These are phyloP conservation scores for Pyralis farinalis DNA, from an alignment of 2,888 invertebrate species.

Conservation along the genomic window DNA sequence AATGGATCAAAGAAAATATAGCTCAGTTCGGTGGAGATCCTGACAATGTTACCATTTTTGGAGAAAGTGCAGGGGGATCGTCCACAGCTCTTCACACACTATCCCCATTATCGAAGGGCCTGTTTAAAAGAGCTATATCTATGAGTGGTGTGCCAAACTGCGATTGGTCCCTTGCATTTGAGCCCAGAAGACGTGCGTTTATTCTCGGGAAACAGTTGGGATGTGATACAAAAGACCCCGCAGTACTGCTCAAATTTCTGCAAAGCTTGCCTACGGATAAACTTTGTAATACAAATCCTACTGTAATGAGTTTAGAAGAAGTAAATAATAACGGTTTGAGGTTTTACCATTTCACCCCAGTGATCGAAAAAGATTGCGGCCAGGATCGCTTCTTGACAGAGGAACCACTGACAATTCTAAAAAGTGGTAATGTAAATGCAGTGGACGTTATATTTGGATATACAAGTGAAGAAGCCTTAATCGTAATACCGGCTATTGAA, in stretches of 20 bases:
- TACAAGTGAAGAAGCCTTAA: constrained; percentile 83
- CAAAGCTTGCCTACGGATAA: constrained; percentile 36
- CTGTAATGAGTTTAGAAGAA: constrained; percentile 34
- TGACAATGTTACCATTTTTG: constrained; percentile 45
- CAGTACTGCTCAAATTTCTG: constrained; percentile 39
- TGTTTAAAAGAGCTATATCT: constrained; percentile 47
- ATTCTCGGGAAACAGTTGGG: constrained; percentile 41
- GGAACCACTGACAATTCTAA: constrained; percentile 30
- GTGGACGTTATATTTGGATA: constrained; percentile 86
- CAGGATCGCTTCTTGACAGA: constrained; percentile 37
- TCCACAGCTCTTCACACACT: constrained; percentile 48
- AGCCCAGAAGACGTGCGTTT: constrained; percentile 36
- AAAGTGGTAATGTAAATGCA: constrained; percentile 60
- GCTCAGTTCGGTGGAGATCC: constrained; percentile 40
- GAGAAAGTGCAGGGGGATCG: constrained; percentile 50
- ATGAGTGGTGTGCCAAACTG: constrained; percentile 41
- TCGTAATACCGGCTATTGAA: constrained; percentile 20
- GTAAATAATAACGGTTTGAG: constrained; percentile 26
- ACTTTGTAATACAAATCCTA: constrained; percentile 29
- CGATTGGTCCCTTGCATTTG: constrained; percentile 31
- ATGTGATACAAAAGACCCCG: constrained; percentile 35
- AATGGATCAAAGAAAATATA: constrained; percentile 42
- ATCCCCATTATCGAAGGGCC: constrained; percentile 45
- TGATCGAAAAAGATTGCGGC: constrained; percentile 48
- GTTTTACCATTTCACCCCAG: constrained; percentile 41